Conservation (phyloP, 1,140 invertebrate genomes). For the Heliconius melpomene region DNA sequence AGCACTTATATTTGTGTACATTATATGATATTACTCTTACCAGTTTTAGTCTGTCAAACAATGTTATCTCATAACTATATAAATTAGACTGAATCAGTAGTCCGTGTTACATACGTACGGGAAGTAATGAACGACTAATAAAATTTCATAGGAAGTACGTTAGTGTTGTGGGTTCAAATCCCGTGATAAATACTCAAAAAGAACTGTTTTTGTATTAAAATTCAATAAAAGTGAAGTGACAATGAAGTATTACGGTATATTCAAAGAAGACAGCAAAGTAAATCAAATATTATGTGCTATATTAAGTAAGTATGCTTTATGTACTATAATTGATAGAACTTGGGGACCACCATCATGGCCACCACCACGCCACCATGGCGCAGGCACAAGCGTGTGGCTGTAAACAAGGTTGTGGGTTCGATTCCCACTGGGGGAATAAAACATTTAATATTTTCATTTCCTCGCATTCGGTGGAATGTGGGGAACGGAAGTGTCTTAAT, state of each 20-base stretch:
- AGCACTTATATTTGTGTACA: background rate
- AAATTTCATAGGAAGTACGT: background rate
- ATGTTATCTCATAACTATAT: background rate
- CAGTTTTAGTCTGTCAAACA: background rate
- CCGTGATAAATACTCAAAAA: background rate
- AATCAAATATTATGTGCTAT: slow-evolving; percentile 64
- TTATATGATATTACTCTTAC: background rate
- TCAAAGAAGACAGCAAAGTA: slow-evolving; percentile 47
- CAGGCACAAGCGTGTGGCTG: too few relatives aligned
- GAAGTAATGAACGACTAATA: background rate
- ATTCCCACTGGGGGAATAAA: background rate
- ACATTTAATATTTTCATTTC: too few relatives aligned
- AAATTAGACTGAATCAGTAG: background rate
- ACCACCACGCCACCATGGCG: too few relatives aligned
- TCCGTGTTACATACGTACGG: background rate
- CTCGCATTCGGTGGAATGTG: too few relatives aligned
- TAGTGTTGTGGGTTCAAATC: background rate
- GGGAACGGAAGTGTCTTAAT: too few relatives aligned
- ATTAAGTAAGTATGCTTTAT: slow-evolving; percentile 50
- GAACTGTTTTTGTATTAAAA: background rate
- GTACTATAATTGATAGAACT: background rate
- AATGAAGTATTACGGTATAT: slow-evolving; percentile 5
- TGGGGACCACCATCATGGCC: background rate
- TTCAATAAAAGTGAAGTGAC: background rate
- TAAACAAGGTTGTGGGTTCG: background rate